Evolutionary conservation across 2,888 invertebrate species (phyloP).

Genomic region (Leucoma salicis): DNA sequence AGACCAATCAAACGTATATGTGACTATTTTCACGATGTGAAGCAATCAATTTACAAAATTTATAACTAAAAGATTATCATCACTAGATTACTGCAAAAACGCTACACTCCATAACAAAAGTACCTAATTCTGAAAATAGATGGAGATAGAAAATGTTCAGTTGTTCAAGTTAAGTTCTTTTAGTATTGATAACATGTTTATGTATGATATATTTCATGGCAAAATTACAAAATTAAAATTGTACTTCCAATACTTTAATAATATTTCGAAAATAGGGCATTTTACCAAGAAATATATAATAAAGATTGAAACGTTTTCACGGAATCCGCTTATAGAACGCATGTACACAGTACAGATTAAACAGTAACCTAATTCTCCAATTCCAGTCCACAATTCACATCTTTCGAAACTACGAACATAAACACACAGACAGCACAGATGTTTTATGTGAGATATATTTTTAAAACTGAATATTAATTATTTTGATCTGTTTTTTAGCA

Average conservation of each 20-base stretch:
- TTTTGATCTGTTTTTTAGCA: too few relatives aligned
- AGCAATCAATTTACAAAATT: slow-evolving; percentile 80
- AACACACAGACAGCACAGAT: too few relatives aligned
- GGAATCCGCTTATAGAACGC: slow-evolving; percentile 37
- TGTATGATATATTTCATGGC: background rate
- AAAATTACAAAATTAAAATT: background rate
- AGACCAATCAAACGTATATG: slow-evolving; percentile 68
- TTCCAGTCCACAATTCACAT: too few relatives aligned
- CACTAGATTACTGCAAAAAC: slow-evolving; percentile 85
- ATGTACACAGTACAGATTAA: slow-evolving; percentile 23
- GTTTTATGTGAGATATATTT: too few relatives aligned
- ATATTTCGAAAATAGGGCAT: too few relatives aligned
- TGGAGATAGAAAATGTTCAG: slow-evolving; percentile 84
- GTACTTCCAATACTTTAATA: too few relatives aligned
- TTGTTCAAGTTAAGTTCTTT: slow-evolving; percentile 55
- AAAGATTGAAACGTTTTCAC: slow-evolving; percentile 17
- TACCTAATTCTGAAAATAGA: slow-evolving; percentile 88
- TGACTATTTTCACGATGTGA: slow-evolving; percentile 66
- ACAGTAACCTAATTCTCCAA: background rate
- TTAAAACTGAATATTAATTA: too few relatives aligned
- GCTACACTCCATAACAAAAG: slow-evolving; percentile 83
- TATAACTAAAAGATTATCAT: slow-evolving; percentile 84
- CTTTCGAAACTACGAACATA: too few relatives aligned
- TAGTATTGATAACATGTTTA: slow-evolving; percentile 16
- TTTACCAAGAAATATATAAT: slow-evolving; percentile 7